Conservation (phyloP, 64 coral and sea anemone species). For the Catalaphyllia jardinei region DNA sequence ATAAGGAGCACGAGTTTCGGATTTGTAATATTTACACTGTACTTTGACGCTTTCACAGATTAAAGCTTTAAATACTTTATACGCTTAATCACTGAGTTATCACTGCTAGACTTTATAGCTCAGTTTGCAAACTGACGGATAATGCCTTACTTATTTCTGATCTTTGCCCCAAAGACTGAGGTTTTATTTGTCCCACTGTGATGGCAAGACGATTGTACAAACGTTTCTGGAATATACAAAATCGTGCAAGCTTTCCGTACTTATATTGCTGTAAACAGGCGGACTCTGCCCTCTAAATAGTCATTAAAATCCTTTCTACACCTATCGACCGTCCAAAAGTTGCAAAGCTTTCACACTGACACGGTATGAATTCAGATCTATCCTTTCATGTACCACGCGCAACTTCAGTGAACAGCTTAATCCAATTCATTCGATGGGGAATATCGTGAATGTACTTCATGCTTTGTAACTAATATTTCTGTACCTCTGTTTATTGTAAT, state of each 20-base stretch:
- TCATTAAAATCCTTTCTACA: no score
- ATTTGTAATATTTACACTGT: not conserved
- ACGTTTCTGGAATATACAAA: not conserved
- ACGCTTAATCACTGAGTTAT: not conserved
- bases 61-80: not conserved
- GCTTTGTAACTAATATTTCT: not conserved
- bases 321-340: no score
- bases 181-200: not conserved
- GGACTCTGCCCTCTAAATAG: not conserved
- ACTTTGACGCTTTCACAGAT: not conserved
- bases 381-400: not conserved
- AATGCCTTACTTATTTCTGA: not conserved
- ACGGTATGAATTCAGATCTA: not conserved
- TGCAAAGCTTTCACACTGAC: not conserved
- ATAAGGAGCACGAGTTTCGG: not conserved
- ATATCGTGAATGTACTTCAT: not conserved
- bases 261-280: not conserved
- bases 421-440: conserved; percentile 18
- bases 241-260: not conserved
- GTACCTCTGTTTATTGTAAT: conserved; percentile 31
- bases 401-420: conserved; percentile 4
- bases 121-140: not conserved
- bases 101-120: not conserved
- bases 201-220: not conserved
- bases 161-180: not conserved